A percentile compares a stretch with the other conserved stretches of the same genome.
These are phyloP conservation scores for Cremastinae sp. DNA, from an alignment of 2,888 invertebrate species.

Conservation along the genomic window DNA sequence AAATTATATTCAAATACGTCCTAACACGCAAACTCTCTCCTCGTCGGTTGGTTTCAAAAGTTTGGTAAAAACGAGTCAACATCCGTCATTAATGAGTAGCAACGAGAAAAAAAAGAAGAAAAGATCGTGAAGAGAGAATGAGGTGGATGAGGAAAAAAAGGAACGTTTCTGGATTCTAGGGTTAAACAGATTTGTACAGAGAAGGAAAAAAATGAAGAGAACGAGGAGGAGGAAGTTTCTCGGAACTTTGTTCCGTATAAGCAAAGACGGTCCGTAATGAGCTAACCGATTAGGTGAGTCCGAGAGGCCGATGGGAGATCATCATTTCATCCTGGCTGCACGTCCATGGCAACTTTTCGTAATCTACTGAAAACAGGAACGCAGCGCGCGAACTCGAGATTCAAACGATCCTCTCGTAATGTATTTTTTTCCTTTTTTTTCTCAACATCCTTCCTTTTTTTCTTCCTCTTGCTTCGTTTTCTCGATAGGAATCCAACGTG, in stretches of 20 bases:
- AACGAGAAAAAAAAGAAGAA: conserved; percentile 14
- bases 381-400: conserved; percentile 18
- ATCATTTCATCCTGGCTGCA: conserved; percentile 12
- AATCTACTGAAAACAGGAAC: conserved; percentile 44
- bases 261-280: conserved; percentile 58
- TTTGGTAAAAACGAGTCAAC: conserved; percentile 16
- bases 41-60: background rate
- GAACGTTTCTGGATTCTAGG: conserved; percentile 12
- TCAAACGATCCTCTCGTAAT: conserved; percentile 22
- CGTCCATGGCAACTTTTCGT: conserved; percentile 51
- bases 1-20: conserved; percentile 10
- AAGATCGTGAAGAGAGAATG: conserved; percentile 36
- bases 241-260: conserved; percentile 39
- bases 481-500: conserved; percentile 57
- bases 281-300: conserved; percentile 67
- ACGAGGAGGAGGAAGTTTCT: conserved; percentile 19
- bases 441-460: conserved; percentile 29
- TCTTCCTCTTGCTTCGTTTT: conserved; percentile 14
- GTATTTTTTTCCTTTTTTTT: background rate
- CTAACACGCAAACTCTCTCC: conserved; percentile 31
- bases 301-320: conserved; percentile 50
- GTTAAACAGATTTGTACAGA: conserved; percentile 21
- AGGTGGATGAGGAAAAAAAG: background rate
- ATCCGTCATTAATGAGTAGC: conserved; percentile 28
- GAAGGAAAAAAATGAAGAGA: conserved; percentile 13